These are phyloP conservation scores for Linepithema humile DNA, from an alignment of 1,140 invertebrate species.

Conservation along the genomic window DNA sequence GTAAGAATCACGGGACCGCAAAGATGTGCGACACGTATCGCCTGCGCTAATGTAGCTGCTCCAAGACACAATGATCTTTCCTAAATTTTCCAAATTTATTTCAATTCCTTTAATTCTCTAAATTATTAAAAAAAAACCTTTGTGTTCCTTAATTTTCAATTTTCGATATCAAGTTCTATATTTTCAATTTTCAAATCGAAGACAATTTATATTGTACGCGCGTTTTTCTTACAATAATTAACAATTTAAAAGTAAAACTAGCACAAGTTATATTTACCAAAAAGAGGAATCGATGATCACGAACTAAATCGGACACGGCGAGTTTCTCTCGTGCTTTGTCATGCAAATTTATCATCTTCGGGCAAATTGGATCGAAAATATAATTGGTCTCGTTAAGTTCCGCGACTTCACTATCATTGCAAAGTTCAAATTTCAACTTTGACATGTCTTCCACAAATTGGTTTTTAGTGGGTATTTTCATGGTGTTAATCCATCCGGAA, in stretches of 20 bases:
- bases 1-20: slow-evolving; percentile 90
- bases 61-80: slow-evolving; percentile 91
- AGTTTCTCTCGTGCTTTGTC: slow-evolving; percentile 85
- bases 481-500: slow-evolving; percentile 91
- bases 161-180: background rate
- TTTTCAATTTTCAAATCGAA: background rate
- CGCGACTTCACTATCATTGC: slow-evolving; percentile 35
- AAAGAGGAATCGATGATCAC: slow-evolving; percentile 86
- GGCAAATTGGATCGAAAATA: slow-evolving; percentile 87
- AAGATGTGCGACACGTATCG: slow-evolving; percentile 87
- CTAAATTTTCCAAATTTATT: too few species aligned
- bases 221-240: background rate
- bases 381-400: slow-evolving; percentile 75
- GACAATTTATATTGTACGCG: too few species aligned
- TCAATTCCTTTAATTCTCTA: too few species aligned
- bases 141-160: background rate
- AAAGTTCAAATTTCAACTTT: slow-evolving; percentile 72
- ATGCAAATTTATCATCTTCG: slow-evolving; percentile 88
- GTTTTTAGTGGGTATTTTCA: slow-evolving; percentile 80
- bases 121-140: background rate
- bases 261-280: slow-evolving; percentile 82
- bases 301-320: slow-evolving; percentile 86
- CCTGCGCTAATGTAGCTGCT: slow-evolving; percentile 88
- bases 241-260: background rate
- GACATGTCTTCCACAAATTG: slow-evolving; percentile 78